phyloP scores from a whole-genome alignment of 1,140 invertebrate species.

The Hyles vespertilio region DNA sequence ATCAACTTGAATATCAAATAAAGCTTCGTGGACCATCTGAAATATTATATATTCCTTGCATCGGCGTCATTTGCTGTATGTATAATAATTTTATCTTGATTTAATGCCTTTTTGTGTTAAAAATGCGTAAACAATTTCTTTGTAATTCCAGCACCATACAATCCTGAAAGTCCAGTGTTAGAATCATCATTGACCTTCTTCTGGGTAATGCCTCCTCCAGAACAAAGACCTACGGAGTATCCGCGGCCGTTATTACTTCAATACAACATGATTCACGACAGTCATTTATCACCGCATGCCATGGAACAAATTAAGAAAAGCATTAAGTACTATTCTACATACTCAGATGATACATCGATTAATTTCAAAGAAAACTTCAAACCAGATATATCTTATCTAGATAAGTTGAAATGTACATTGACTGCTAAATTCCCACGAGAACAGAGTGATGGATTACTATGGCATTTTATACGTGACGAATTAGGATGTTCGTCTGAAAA shows the following conservation, averaged over 20 bases:
- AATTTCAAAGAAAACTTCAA: constrained; percentile 86
- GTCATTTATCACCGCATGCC: constrained; percentile 87
- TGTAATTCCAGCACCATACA: constrained; percentile 87
- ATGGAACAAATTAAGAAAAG: constrained; percentile 91
- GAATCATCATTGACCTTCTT: constrained; percentile 91
- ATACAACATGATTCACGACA: constrained; percentile 89
- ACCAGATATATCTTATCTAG: constrained; percentile 84
- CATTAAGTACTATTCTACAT: constrained; percentile 86
- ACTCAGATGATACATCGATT: constrained; percentile 84
- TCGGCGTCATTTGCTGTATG: constrained; percentile 94
- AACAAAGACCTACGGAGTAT: constrained; percentile 93
- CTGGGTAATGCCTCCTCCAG: constrained; percentile 96
- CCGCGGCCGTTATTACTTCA: constrained; percentile 92
- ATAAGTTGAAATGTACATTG: constrained; percentile 84
- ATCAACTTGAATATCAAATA: constrained; percentile 96
- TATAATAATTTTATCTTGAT: constrained; percentile 19
- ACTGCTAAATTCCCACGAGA: constrained; percentile 81
- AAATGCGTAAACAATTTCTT: constrained; percentile 3
- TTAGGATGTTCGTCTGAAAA: constrained; percentile 74
- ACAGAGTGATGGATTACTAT: constrained; percentile 79
- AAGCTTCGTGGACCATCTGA: constrained; percentile 94
- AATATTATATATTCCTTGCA: constrained; percentile 92
- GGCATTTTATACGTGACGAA: constrained; percentile 78
- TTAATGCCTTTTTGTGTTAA: neutral
- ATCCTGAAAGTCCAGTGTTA: constrained; percentile 84